Evolutionary conservation across 2,797 vertebrate genomes (phyloP).

Genomic region (Leptatherina wallacei): DNA sequence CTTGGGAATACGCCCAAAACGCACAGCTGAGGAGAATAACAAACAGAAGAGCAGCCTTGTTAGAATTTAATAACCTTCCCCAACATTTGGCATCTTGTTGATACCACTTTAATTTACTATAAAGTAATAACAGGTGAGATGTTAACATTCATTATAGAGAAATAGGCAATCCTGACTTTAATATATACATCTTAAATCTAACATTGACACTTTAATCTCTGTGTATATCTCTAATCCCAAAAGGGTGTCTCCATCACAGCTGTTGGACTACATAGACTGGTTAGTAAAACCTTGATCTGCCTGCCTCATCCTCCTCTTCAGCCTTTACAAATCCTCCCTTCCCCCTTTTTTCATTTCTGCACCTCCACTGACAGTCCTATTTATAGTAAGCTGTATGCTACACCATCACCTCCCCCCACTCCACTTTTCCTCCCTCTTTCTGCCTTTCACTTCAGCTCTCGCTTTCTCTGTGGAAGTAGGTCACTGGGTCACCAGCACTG

Average conservation of each 20-base stretch:
- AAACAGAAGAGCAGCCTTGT: conserved; percentile 35
- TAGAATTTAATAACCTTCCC: conserved; percentile 28
- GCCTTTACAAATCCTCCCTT: conserved; percentile 45
- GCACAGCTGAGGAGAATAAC: conserved; percentile 78
- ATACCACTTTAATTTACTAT: conserved; percentile 2
- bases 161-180: neutral
- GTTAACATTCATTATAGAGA: conserved; percentile 1
- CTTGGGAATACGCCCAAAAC: conserved; percentile 87
- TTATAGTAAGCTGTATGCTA: conserved; percentile 75
- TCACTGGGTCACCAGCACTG: conserved; percentile 75
- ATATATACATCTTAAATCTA: conserved; percentile 21
- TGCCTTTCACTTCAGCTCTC: conserved; percentile 54
- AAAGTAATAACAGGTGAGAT: neutral
- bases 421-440: conserved; percentile 29
- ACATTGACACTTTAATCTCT: conserved; percentile 17
- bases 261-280: conserved; percentile 31
- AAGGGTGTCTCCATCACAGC: conserved; percentile 38
- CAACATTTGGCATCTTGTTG: conserved; percentile 17
- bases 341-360: conserved; percentile 57
- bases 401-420: conserved; percentile 46
- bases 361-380: conserved; percentile 76
- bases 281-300: conserved; percentile 41
- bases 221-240: conserved; percentile 32
- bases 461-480: conserved; percentile 75
- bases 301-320: conserved; percentile 47